phyloP scores from a whole-genome alignment of 2,113 vertebrate species.

The Diglossa brunneiventris region DNA sequence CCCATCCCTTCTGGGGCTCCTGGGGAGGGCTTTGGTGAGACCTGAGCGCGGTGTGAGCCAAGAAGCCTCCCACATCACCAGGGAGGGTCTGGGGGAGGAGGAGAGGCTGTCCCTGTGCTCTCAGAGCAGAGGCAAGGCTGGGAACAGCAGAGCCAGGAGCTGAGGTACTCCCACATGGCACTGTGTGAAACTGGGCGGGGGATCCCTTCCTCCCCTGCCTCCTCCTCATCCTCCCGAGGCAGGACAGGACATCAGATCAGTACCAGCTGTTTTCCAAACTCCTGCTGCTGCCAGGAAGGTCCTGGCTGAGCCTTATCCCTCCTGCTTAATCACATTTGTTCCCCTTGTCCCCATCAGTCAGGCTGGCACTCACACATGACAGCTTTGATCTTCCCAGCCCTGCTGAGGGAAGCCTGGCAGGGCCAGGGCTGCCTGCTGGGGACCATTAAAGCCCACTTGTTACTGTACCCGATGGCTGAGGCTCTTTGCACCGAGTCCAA shows the following conservation, averaged over 20 bases:
- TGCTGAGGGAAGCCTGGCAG: background rate
- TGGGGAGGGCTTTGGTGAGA: background rate
- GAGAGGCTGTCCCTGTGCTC: background rate
- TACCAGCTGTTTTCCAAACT: background rate
- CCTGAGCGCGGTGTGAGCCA: background rate
- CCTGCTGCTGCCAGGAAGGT: background rate
- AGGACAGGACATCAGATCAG: background rate
- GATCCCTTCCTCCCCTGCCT: background rate
- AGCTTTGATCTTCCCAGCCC: conserved; percentile 2
- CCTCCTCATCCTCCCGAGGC: background rate
- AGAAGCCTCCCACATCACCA: accelerated
- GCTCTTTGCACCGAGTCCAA: background rate
- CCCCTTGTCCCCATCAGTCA: background rate
- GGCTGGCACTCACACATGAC: background rate
- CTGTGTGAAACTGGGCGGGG: background rate
- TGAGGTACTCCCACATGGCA: background rate
- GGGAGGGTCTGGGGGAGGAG: background rate
- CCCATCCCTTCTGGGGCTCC: background rate
- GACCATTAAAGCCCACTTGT: conserved; percentile 26
- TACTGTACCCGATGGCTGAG: background rate
- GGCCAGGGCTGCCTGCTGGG: background rate
- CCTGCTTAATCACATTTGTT: background rate
- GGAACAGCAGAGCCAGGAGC: background rate
- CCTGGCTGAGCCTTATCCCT: background rate
- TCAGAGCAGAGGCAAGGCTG: background rate